Base-by-base conservation (phyloP, 2,797 vertebrate genomes). In the Rhodeus uyekii region DNA sequence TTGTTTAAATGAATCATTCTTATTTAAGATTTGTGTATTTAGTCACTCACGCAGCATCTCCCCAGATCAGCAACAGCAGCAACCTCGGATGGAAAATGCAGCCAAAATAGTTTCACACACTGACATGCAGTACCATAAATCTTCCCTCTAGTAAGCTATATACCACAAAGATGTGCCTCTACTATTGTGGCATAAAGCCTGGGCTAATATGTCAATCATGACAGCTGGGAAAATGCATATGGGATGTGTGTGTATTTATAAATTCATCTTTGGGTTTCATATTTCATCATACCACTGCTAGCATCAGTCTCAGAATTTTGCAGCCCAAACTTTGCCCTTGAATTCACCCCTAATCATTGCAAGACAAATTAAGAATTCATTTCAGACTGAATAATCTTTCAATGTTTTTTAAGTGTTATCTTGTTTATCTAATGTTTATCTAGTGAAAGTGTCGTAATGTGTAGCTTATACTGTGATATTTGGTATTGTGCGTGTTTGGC, bases 151-250 rank as follows among this genome's bases (percentile, higher is more conserved):
- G 10, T 14, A 48, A 83, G 55, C 50, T 71, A 24, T 64, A 27
- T 55, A 42, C 34, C 63, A 69, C 34, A 61, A 74, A 78, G 78
- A 55, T 71, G 64, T 46, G 55, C n/a, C 8, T 27, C 83, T 78
- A 74, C 67, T 61, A 77, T 84, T 79, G 48, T 50, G 44, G 46
- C 50, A 71, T 61, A 74, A 39, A 48, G 69, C 53, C 36, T 75
- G 36, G 24, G 42, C 63, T 82, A 81, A 81, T 72, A 73, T 71
- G 82, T 68, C 64, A 82, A 68, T 81, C 60, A 32, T 8, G 44
- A 65, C 58, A 81, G 34, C 44, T 1, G 2, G 29, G 64, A 38
- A 55, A 80, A 68, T 63, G 65, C 55, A 80, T 76, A 63, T 58
- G 24, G 58, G 68, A 27, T 55, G 34, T 61, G 68, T 61, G 68